A percentile compares a stretch with the other conserved stretches of the same genome.
Conservation (phyloP, 2,888 invertebrate species). For the Peribatodes rhomboidaria region DNA sequence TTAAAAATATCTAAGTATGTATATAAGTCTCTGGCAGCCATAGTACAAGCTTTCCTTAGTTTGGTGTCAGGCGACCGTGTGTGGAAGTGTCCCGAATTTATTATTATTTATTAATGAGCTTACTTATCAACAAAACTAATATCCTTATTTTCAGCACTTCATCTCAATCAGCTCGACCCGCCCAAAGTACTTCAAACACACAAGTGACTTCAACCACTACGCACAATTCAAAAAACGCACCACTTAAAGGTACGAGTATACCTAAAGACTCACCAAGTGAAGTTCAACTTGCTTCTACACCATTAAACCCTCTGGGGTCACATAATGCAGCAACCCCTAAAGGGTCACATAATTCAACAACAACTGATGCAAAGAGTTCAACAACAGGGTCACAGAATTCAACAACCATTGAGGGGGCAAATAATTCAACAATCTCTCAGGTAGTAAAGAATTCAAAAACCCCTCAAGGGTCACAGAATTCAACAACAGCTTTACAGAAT, state of each 20-base stretch:
- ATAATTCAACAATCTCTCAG: not conserved
- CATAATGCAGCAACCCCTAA: not conserved
- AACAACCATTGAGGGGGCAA: not conserved
- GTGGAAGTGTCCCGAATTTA: too few species aligned
- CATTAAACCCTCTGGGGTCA: not conserved
- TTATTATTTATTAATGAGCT: too few species aligned
- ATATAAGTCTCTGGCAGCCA: too few species aligned
- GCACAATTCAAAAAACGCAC: not conserved
- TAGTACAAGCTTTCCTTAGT: too few species aligned
- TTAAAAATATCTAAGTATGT: too few species aligned
- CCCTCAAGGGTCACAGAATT: not conserved
- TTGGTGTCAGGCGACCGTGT: too few species aligned
- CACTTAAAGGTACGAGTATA: slow-evolving; percentile 5
- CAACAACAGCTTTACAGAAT: not conserved
- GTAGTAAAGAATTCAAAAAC: not conserved
- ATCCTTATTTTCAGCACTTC: not conserved
- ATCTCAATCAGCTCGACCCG: not conserved
- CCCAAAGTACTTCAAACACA: not conserved
- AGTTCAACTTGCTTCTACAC: too few species aligned
- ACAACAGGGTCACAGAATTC: not conserved
- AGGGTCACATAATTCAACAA: too few species aligned
- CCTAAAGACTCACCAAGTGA: not conserved
- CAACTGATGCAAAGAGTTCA: too few species aligned
- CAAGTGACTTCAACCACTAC: not conserved
- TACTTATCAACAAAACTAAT: too few species aligned